Base-by-base conservation (phyloP, 2,888 invertebrate genomes). In the Rotaria sp. region DNA sequence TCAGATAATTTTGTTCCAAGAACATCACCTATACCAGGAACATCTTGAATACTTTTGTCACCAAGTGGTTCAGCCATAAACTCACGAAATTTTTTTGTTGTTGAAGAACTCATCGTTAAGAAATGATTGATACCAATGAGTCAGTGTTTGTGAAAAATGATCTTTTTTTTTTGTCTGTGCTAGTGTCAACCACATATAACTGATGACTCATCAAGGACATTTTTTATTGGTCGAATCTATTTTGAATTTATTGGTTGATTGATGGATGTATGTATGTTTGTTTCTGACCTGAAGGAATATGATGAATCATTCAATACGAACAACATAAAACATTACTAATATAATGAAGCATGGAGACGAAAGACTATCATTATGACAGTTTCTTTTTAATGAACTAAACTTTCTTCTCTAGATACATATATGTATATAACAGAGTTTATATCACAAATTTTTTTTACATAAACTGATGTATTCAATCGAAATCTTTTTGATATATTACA, bases 81-180 rank as follows among this genome's bases (percentile, higher is more conserved):
- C 45, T 80, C 80, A 80, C 80, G 80, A 80, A 80, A 80, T n/a
- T 80, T 80, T 80, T 80, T 38, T 4, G 80, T 80, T n/a, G 80
- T 80, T 80, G 80, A 45, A 1, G 75, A 75, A 18, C 35, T 67
- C 67, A 67, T 67, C 67, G n/a, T 35, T 18, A 30, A 1, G 15
- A 5, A 35, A 8, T 18, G 15, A 35, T 11, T 2, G 15, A 26
- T 67, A 18, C 7, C 8, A 35, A 67, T 67, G 67, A 67, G 35
- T 30, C 30, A 67, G 30, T 35, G 67, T 30, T 35, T 35, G 11
- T 30, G 18, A 67, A 35, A 67, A 35, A 30, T 67, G 50, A 50
- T 50, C 67, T 30, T 67, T 15, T 35, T 67, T 67, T 30, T 67
- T 35, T 67, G 30, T 30, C 30, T 26, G 26, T 24, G 55, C 38